Evolutionary conservation across 2,888 invertebrate genomes (phyloP).

Genomic region (Lithodes maja): DNA sequence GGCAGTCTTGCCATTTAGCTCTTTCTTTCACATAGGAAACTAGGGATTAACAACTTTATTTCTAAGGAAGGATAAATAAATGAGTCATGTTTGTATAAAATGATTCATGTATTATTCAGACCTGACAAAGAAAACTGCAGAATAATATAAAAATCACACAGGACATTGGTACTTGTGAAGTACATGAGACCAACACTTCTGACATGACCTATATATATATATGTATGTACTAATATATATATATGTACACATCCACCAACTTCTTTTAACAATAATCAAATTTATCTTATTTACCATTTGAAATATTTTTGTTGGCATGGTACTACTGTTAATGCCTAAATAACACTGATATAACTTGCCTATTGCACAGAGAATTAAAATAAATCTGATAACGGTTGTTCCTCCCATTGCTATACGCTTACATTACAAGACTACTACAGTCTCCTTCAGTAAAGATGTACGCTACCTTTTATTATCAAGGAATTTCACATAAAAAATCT

Average conservation of each 20-base stretch:
- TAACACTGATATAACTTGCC: conserved; percentile 40
- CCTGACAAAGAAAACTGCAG: conserved; percentile 65
- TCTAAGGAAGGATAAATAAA: conserved; percentile 1
- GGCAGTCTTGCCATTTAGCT: too few relatives aligned
- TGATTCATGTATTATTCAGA: conserved; percentile 61
- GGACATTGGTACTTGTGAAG: conserved; percentile 62
- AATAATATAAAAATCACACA: conserved; percentile 67
- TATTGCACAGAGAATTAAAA: conserved; percentile 45
- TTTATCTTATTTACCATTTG: conserved; percentile 41
- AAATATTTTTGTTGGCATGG: conserved; percentile 50
- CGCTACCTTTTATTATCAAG: conserved; percentile 28
- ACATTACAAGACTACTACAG: conserved; percentile 4
- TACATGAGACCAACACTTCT: conserved; percentile 61
- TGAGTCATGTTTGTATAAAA: conserved; percentile 38
- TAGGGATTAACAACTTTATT: too few relatives aligned
- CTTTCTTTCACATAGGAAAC: too few relatives aligned
- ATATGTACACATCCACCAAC: conserved; percentile 57
- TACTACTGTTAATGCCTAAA: conserved; percentile 41
- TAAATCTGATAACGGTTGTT: background rate
- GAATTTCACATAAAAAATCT: conserved; percentile 42
- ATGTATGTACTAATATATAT: conserved; percentile 49
- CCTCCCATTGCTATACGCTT: background rate
- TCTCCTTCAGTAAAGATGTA: conserved; percentile 30
- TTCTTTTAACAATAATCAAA: conserved; percentile 37
- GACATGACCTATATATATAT: conserved; percentile 55